Percentiles rank a stretch among this genome's conserved stretches.
phyloP scores from a whole-genome alignment of 2,113 vertebrate species.

The Nothocercus julius region DNA sequence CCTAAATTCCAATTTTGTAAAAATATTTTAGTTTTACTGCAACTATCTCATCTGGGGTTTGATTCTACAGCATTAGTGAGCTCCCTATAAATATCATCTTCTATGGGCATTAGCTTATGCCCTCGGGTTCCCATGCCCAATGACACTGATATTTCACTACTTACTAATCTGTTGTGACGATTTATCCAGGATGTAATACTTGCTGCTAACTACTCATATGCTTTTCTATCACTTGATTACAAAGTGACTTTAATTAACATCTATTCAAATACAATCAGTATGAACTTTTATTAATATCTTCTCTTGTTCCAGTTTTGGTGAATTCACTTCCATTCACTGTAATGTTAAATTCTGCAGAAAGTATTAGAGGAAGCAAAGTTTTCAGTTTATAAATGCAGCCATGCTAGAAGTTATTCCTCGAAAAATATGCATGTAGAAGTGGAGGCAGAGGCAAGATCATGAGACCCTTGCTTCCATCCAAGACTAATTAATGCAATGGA shows the following conservation, averaged over 20 bases:
- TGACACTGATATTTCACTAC: neutral
- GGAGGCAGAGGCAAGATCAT: neutral
- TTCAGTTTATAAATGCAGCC: neutral
- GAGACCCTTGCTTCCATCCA: neutral
- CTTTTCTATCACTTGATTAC: neutral
- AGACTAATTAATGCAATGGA: neutral
- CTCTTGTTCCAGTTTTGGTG: neutral
- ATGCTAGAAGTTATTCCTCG: neutral
- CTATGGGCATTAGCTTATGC: neutral
- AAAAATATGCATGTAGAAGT: neutral
- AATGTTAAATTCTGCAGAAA: neutral
- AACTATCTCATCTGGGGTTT: neutral
- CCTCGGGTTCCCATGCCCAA: neutral
- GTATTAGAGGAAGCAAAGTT: neutral
- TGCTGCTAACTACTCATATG: neutral
- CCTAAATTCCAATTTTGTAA: neutral
- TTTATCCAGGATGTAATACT: neutral
- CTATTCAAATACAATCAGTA: neutral
- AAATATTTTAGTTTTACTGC: neutral
- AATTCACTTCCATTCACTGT: neutral
- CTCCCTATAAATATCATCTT: neutral
- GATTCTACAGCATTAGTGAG: neutral
- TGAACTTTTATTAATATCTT: neutral
- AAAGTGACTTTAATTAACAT: neutral
- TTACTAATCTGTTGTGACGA: neutral